phyloP scores from a whole-genome alignment of 2,113 vertebrate species.

The Colaptes auratus region DNA sequence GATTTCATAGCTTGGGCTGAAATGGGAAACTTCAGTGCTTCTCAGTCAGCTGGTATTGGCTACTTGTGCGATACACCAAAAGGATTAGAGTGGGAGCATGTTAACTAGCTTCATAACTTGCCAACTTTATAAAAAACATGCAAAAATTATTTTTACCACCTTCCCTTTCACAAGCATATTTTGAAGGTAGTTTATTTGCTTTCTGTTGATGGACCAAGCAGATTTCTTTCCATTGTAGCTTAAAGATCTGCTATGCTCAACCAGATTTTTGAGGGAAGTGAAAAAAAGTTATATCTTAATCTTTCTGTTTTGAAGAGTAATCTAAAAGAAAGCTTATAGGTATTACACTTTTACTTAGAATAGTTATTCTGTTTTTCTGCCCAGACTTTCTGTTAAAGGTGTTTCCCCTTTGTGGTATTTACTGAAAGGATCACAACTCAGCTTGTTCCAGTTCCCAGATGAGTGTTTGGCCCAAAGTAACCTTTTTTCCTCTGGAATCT shows the following conservation, averaged over 20 bases:
- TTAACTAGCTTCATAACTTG: neutral
- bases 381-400: neutral
- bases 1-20: neutral
- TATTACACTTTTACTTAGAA: neutral
- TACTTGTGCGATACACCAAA: neutral
- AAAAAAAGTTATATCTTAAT: neutral
- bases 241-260: neutral
- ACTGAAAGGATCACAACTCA: neutral
- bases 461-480: neutral
- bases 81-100: neutral
- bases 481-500: neutral
- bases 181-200: neutral
- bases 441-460: neutral
- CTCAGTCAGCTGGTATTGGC: fast-evolving
- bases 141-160: neutral
- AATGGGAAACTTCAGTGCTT: neutral
- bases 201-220: neutral
- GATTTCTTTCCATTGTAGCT: neutral
- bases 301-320: neutral
- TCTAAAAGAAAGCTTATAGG: neutral
- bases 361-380: neutral
- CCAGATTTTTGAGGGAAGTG: neutral
- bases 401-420: neutral
- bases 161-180: neutral
- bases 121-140: neutral